Percentiles rank a stretch among this genome's conserved stretches.
These are phyloP conservation scores for Anoplolepis gracilipes DNA, from an alignment of 1,140 invertebrate species.

Conservation along the genomic window DNA sequence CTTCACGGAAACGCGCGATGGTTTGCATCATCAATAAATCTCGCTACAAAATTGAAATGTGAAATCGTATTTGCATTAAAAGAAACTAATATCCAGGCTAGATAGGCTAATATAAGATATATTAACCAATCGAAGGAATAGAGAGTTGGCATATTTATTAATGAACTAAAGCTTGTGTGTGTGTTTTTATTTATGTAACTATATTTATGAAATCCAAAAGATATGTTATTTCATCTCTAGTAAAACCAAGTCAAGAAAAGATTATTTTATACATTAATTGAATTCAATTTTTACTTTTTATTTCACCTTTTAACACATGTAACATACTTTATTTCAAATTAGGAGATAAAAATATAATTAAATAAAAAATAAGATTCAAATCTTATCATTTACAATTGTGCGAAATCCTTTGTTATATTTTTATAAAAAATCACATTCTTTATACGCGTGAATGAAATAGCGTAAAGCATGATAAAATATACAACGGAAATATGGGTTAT, in stretches of 20 bases:
- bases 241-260: not conserved
- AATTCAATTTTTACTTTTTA: too few species aligned
- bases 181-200: too few species aligned
- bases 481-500: not conserved
- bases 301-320: too few species aligned
- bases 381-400: not conserved
- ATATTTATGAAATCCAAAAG: not conserved
- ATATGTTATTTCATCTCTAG: not conserved
- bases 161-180: not conserved
- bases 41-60: not conserved
- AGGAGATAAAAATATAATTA: not conserved
- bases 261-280: not conserved
- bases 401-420: not conserved
- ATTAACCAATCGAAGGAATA: not conserved
- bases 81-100: slow-evolving; percentile 36
- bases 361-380: too few species aligned
- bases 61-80: slow-evolving; percentile 12
- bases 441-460: not conserved
- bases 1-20: not conserved
- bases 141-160: not conserved
- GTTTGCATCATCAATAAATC: slow-evolving; percentile 8
- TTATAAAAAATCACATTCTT: not conserved
- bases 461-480: not conserved
- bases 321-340: not conserved
- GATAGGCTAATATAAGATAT: slow-evolving; percentile 2